Evolutionary conservation across 2,888 invertebrate species (phyloP).

Genomic region (Pristionchus maxplancki): DNA sequence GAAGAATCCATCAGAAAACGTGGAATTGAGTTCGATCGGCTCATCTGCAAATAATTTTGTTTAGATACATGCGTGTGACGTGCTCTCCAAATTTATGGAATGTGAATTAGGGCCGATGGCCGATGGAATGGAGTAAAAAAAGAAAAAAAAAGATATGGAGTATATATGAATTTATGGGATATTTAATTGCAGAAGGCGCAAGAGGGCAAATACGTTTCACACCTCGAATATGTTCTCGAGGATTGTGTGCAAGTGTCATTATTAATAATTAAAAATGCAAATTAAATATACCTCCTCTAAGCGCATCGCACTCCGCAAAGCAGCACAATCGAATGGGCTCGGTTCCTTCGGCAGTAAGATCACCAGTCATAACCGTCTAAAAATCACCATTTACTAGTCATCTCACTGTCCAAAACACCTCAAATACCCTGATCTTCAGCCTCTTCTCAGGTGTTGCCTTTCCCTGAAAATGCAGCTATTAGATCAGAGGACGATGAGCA

Average conservation of each 20-base stretch:
- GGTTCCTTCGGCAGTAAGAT: not conserved
- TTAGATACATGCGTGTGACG: no score
- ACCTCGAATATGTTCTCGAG: no score
- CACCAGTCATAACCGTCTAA: not conserved
- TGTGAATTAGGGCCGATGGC: no score
- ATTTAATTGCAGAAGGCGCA: no score
- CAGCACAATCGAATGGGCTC: not conserved
- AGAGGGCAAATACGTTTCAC: no score
- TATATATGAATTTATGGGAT: no score
- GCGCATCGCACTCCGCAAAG: not conserved
- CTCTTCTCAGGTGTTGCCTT: not conserved
- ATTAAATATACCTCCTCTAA: conserved; percentile 1
- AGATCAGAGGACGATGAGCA: not conserved
- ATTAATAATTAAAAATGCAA: no score
- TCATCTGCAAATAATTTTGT: not conserved
- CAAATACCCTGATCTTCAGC: not conserved
- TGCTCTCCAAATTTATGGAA: no score
- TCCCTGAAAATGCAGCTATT: not conserved
- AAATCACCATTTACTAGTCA: not conserved
- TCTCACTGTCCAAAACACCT: not conserved
- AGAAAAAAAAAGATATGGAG: no score
- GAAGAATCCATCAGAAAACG: not conserved
- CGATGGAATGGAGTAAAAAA: no score
- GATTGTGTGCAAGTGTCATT: no score
- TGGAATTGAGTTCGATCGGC: not conserved